These are phyloP conservation scores for Cryptocephalus moraei DNA, from an alignment of 2,888 invertebrate species.

Conservation along the genomic window DNA sequence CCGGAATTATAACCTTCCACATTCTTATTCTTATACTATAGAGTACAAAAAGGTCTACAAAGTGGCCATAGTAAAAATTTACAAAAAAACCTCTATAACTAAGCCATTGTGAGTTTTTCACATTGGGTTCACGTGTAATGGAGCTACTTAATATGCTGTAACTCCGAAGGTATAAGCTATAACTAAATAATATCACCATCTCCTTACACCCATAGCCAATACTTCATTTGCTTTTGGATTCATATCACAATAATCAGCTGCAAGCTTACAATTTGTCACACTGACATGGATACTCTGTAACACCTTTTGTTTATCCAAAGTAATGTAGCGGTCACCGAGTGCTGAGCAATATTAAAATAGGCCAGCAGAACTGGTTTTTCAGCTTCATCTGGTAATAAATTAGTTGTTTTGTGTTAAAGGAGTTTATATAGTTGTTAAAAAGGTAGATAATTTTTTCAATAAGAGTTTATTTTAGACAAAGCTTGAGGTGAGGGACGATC, in stretches of 20 bases:
- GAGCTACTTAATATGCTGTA: no score
- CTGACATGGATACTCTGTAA: conserved; percentile 58
- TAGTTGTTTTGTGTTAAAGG: conserved; percentile 49
- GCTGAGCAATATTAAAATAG: conserved; percentile 68
- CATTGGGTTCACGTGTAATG: no score
- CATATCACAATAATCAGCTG: conserved; percentile 65
- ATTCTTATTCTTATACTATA: no score
- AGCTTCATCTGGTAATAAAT: conserved; percentile 48
- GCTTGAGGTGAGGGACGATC: conserved; percentile 55
- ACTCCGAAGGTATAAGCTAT: no score
- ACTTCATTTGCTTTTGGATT: conserved; percentile 53
- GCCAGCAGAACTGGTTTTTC: conserved; percentile 62
- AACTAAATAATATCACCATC: conserved; percentile 71
- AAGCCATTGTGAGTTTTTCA: no score
- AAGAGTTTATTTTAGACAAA: conserved; percentile 69
- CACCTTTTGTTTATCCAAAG: conserved; percentile 53
- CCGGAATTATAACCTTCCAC: no score
- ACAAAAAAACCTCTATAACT: no score
- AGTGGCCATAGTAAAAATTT: no score
- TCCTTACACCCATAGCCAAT: conserved; percentile 73
- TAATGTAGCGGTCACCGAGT: conserved; percentile 67
- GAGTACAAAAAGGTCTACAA: no score
- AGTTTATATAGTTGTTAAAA: conserved; percentile 62
- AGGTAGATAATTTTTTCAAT: conserved; percentile 64
- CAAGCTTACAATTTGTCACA: conserved; percentile 55